Base-by-base conservation (phyloP, 2,113 vertebrate species). In the Podilymbus podiceps region DNA sequence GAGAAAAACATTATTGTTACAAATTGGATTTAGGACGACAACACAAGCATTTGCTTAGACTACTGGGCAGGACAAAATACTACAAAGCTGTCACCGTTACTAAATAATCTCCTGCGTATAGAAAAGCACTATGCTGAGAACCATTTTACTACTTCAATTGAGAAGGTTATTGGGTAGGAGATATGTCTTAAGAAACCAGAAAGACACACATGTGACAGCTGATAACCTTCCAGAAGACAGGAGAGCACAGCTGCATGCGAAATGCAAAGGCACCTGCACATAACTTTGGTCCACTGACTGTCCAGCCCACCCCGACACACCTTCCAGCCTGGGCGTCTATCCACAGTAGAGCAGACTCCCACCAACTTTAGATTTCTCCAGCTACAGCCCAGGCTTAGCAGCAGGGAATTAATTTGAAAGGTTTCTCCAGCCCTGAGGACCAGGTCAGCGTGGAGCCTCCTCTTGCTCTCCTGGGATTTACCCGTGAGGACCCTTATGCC, bases 1-100 rank as follows among this genome's bases (percentile, higher is more conserved):
- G 68, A 95, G 56, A 77, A 93, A 93, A 95, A 72, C 64, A 93
- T 90, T 35, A 89, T 74, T 90, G 73, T 89, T 92, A 92, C 60
- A 86, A 94, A 94, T 60, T 84, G 76, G 60, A 92, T 77, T 92
- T 73, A 87, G 79, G 79, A 92, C 92, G 64, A 75, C 52, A 86
- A 84, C 80, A 74, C 80, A 90, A 87, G 67, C 80, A 63, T 90
- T 73, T 90, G 79, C 72, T 94, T 28, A 52, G 42, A 40, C 12
- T 67, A 8, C 50, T 27, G 79, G 71, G 64, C 68, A 58, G 88
- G 72, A 78, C 52, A 84, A 75, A 95, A 49, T 27, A 17, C 72
- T 5, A 12, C 35, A 16, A 77, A 91, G 63, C 63, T 90, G 67
- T 59, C 59, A 58, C 47, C 66, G 17, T 12, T 27, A 56, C 31